Evolutionary conservation across 2,888 invertebrate species (phyloP).

Genomic region (Macrosiphum euphorbiae): DNA sequence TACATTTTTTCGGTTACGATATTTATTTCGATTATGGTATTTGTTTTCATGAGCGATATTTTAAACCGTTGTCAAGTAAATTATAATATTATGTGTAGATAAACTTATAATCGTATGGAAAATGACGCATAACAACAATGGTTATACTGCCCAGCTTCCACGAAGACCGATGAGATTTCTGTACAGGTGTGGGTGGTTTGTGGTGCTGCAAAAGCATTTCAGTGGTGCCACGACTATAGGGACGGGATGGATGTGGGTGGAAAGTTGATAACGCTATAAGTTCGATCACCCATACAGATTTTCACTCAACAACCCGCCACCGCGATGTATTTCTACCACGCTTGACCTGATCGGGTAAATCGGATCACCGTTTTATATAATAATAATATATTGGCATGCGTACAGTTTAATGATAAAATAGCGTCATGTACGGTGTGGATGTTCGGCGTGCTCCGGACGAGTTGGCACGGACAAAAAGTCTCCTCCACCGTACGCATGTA

Average conservation of each 20-base stretch:
- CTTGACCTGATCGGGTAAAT: background rate
- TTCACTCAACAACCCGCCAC: background rate
- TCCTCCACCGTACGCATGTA: background rate
- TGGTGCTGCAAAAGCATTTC: background rate
- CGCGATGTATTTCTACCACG: background rate
- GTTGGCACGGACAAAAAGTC: slow-evolving; percentile 1
- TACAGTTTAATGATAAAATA: background rate
- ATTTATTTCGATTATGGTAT: too few relatives aligned
- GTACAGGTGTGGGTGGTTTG: background rate
- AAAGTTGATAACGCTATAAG: background rate
- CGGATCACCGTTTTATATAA: background rate
- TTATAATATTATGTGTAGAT: background rate
- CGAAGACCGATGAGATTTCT: background rate
- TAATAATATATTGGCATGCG: background rate
- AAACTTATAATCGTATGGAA: background rate
- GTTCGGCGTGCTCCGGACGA: background rate
- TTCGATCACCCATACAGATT: background rate
- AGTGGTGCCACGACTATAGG: background rate
- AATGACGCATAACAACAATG: background rate
- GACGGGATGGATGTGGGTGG: background rate
- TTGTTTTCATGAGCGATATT: too few relatives aligned
- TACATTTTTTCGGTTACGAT: too few relatives aligned
- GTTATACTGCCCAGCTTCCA: background rate
- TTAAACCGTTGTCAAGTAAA: too few relatives aligned
- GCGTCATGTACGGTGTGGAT: background rate